phyloP scores from a whole-genome alignment of 2,797 vertebrate genomes.

The Loriculus beryllinus region DNA sequence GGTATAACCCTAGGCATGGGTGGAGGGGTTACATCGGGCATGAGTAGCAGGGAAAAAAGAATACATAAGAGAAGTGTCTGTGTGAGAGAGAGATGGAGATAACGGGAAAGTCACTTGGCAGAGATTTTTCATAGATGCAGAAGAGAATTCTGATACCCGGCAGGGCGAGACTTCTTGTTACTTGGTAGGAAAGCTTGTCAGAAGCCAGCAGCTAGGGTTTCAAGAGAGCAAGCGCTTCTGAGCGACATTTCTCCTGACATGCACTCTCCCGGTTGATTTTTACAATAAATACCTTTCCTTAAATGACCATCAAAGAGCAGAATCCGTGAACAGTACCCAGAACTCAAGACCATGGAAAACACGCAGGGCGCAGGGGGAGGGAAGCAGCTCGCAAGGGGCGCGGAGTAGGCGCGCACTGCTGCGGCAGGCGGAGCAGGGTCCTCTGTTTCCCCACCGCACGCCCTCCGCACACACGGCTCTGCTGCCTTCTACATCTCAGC shows the following conservation, averaged over 20 bases:
- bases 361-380: background rate
- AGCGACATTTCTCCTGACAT: background rate
- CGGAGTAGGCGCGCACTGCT: background rate
- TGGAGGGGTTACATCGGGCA: background rate
- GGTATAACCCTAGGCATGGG: background rate
- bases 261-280: background rate
- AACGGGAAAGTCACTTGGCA: background rate
- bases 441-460: rapidly evolving
- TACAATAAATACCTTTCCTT: background rate
- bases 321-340: background rate
- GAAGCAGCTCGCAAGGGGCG: background rate
- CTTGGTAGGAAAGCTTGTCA: background rate
- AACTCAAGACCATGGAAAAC: background rate
- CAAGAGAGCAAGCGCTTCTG: background rate
- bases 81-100: background rate
- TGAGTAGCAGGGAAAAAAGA: background rate
- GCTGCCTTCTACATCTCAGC: background rate
- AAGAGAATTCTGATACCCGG: background rate
- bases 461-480: background rate
- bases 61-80: background rate
- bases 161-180: background rate
- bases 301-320: background rate
- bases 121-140: background rate
- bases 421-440: background rate
- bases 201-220: background rate